Percentiles rank a stretch among this genome's conserved stretches.
These are phyloP conservation scores for Drosophila setosimentum DNA, from an alignment of 2,888 invertebrate genomes.

Conservation along the genomic window DNA sequence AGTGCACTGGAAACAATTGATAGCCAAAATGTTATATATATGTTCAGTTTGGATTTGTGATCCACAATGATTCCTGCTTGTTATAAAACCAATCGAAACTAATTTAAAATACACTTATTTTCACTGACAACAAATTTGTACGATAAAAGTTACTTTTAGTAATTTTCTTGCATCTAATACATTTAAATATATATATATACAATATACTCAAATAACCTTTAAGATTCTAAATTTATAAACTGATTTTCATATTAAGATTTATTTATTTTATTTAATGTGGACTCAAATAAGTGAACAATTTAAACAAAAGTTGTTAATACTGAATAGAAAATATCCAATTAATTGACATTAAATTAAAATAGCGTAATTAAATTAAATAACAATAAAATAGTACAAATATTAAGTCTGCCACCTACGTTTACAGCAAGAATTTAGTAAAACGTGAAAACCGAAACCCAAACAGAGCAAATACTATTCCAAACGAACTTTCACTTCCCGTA, in stretches of 20 bases:
- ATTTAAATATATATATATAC: neutral
- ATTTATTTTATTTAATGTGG: neutral
- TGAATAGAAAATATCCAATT: neutral
- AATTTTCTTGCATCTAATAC: too few relatives aligned
- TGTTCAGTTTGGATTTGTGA: neutral
- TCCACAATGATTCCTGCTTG: neutral
- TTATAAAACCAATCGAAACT: neutral
- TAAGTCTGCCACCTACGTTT: too few relatives aligned
- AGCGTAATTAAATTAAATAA: neutral
- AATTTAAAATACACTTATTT: neutral
- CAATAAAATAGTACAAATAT: neutral
- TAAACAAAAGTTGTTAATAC: neutral
- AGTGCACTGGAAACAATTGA: constrained; percentile 18
- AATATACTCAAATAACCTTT: neutral
- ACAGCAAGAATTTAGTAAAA: neutral
- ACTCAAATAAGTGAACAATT: neutral
- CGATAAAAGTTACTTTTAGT: too few relatives aligned
- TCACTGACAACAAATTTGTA: neutral
- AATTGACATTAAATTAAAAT: neutral
- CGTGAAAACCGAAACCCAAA: neutral
- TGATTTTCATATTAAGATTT: neutral
- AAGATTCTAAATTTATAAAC: neutral
- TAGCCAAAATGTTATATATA: neutral
- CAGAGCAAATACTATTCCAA: neutral
- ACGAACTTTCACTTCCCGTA: neutral